Evolutionary conservation across 2,888 invertebrate species (phyloP).

Genomic region (Erebia ligea): DNA sequence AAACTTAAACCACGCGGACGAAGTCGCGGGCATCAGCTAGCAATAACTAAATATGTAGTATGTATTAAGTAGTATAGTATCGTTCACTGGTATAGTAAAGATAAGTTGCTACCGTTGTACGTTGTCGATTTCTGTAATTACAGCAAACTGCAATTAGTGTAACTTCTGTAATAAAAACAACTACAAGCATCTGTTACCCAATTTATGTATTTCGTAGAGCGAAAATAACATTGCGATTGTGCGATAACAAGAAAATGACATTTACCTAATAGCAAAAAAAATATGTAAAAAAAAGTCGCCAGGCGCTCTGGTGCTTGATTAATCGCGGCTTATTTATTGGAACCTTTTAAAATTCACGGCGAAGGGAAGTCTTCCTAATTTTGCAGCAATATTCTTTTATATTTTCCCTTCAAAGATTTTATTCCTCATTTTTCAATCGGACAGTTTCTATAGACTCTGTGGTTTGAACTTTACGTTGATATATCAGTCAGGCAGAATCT

Average conservation of each 20-base stretch:
- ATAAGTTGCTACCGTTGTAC: no score
- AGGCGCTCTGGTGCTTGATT: not conserved
- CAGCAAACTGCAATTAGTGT: not conserved
- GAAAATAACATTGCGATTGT: slow-evolving; percentile 5
- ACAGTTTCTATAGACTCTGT: no score
- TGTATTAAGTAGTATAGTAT: no score
- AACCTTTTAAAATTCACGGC: slow-evolving; percentile 4
- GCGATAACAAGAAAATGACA: not conserved
- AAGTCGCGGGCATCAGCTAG: no score
- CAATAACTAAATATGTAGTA: no score
- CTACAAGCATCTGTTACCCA: not conserved
- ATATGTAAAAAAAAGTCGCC: not conserved
- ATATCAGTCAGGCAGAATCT: no score
- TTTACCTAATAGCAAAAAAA: not conserved
- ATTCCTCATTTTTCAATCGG: no score
- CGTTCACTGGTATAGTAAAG: no score
- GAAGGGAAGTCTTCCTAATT: not conserved
- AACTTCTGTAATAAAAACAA: not conserved
- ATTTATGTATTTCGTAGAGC: slow-evolving; percentile 2
- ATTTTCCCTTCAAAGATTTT: no score
- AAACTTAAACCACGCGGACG: no score
- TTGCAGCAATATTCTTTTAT: not conserved
- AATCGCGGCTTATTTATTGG: slow-evolving; percentile 1
- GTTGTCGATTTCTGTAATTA: not conserved
- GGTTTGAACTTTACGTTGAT: no score